Evolutionary conservation across 2,888 invertebrate species (phyloP).

Genomic region (Apodemia hepburni): DNA sequence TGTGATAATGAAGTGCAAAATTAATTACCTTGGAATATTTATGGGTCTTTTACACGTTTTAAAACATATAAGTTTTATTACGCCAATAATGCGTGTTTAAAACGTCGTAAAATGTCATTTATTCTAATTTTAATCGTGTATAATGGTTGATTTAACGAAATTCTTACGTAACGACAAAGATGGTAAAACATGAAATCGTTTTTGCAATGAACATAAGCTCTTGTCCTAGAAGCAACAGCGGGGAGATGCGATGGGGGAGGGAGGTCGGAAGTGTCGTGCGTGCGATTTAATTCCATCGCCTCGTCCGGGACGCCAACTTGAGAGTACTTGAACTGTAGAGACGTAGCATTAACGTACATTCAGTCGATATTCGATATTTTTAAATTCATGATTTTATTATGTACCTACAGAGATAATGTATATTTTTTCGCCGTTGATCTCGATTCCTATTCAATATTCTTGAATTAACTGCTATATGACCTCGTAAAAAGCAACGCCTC

Average conservation of each 20-base stretch:
- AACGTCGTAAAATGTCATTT: neutral
- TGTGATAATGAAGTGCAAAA: no score
- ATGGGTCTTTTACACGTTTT: no score
- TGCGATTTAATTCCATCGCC: constrained; percentile 79
- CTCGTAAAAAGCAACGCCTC: no score
- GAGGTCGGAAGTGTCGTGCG: constrained; percentile 71
- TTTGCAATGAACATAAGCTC: neutral
- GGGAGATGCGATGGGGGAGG: constrained; percentile 33
- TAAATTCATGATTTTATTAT: neutral
- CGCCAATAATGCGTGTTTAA: no score
- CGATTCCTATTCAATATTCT: no score
- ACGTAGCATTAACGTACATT: constrained; percentile 19
- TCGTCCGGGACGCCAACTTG: constrained; percentile 53
- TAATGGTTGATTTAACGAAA: no score
- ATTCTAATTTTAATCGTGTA: neutral
- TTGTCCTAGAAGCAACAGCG: constrained; percentile 35
- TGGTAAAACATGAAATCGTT: neutral
- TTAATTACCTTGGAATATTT: no score
- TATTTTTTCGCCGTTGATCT: no score
- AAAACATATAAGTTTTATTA: no score
- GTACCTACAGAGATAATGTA: neutral
- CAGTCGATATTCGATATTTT: constrained; percentile 23
- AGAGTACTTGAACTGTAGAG: constrained; percentile 38
- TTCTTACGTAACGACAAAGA: neutral
- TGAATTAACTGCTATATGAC: no score